Evolutionary conservation across 2,797 vertebrate species (phyloP), one percentile per base, ranked within the genome.

Genomic region (Danio albolineatus): DNA sequence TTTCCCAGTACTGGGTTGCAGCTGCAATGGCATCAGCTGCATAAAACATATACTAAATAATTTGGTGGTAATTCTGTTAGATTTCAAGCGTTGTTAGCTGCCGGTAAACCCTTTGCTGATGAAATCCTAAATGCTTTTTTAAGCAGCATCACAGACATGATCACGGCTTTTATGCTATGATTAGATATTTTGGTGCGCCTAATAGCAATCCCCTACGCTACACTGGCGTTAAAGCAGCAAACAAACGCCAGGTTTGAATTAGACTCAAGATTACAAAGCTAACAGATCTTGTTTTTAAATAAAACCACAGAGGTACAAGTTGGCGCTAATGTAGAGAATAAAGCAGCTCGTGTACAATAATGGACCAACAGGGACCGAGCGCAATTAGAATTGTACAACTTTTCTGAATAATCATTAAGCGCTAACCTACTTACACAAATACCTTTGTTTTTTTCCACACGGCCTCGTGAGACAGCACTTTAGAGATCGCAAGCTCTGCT

Each of bases 351-450:
- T 64, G 7, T 75, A 53, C 48, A 39, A 16, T 64, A 64, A 75
- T 51, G 48, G 14, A 64, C 46, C 73, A 62, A 41, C 10, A 7
- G 73, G 73, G 73, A 75, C 13, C 2, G 36, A 53, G 59, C 2
- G 17, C 46, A 75, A 75, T 75, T 62, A 64, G 46, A 51, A 61
- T 41, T 64, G n/a, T 7, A 53, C 59, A 75, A 75, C 59, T 51
- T 62, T 75, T 75, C 38, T 60, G 56, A 48, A 73, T 38, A 75
- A 51, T 51, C 73, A 62, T 75, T 41, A 61, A 75, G 46, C 59
- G 49, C 46, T 51, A 75, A 62, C 73, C 59, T 51, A 75, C 59
- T 62, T 62, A 75, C 73, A 53, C 59, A 75, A 75, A 75, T 75
- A 62, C 57, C 59, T 53, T 75, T 75, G 59, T 75, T 75, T 28